Evolutionary conservation across 2,888 invertebrate species (phyloP).

Genomic region (Teleiodes luculella): DNA sequence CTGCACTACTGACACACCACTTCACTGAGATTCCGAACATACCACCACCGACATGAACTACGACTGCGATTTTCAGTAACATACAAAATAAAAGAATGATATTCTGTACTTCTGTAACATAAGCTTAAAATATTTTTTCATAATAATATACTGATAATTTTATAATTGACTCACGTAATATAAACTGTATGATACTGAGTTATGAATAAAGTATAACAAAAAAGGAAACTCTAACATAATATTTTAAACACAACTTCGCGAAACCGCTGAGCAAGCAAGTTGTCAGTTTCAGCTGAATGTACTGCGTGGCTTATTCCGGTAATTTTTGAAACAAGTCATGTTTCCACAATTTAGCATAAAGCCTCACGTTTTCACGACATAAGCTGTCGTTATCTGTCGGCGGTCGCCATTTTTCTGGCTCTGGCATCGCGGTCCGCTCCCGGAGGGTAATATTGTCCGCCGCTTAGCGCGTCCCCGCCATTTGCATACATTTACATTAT

Average conservation of each 20-base stretch:
- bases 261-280: slow-evolving; percentile 22
- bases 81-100: too few species aligned
- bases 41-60: too few species aligned
- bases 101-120: too few species aligned
- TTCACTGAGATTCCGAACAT: background rate
- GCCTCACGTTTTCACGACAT: slow-evolving; percentile 55
- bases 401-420: slow-evolving; percentile 41
- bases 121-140: too few species aligned
- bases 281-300: background rate
- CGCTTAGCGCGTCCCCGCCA: slow-evolving; percentile 39
- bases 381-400: slow-evolving; percentile 57
- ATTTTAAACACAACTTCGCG: too few species aligned
- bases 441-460: slow-evolving; percentile 33
- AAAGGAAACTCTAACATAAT: too few species aligned
- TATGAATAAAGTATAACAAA: too few species aligned
- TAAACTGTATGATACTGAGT: too few species aligned
- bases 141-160: too few species aligned
- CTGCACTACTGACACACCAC: background rate
- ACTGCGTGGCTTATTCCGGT: slow-evolving; percentile 3
- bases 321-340: slow-evolving; percentile 55
- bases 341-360: slow-evolving; percentile 54
- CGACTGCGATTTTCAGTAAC: too few species aligned
- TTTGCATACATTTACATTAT: slow-evolving; percentile 70
- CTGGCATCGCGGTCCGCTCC: slow-evolving; percentile 8
- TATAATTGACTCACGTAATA: too few species aligned